Base-by-base conservation (phyloP, 1,140 invertebrate species). In the Drosophila bifasciata region DNA sequence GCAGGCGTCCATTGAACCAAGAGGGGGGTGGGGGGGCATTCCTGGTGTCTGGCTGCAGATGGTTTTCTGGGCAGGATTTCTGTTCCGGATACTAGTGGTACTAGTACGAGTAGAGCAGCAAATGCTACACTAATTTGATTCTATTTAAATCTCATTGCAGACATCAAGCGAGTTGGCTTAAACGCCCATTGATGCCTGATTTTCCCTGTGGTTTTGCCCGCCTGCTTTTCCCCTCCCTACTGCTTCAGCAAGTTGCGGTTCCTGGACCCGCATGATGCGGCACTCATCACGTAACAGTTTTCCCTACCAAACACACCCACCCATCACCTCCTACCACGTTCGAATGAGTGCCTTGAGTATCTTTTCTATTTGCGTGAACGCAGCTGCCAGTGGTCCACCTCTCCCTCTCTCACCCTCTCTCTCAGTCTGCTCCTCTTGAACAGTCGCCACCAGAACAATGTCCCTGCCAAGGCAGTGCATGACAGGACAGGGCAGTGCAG, bases 131-230 rank as follows among this genome's bases (percentile, higher is more conserved):
- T 90, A 90, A 90, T 90, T 90, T 90, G 88, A 88, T 90, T 90
- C 83, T 86, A 88, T 84, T 79, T 84, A 89, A 88, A 90, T 88
- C 83, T 84, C 88, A 76, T 84, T 90, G 79, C 64, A 83, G 83
- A 75, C 73, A 90, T 90, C 79, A 78, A 63, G 74, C 81, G 64
- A 86, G 61, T 80, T 76, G 83, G 84, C 78, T 76, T 88, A 88
- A 86, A 88, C 79, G 83, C 74, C 78, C 78, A 83, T 68, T 75
- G 74, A 71, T 71, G 69, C 69, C 78, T 79, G 80, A 72, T 84
- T 85, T 85, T 75, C 40, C 55, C 59, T 64, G 55, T 68, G 58
- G 51, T 13, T 58, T 32, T 25, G 17, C 16, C 17, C 43, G 19
- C 28, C n/a, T 23, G 53, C 44, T 17, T 5, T n/a, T n/a, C n/a